Evolutionary conservation across 2,113 vertebrate species (phyloP).

Genomic region (Fukomys damarensis): DNA sequence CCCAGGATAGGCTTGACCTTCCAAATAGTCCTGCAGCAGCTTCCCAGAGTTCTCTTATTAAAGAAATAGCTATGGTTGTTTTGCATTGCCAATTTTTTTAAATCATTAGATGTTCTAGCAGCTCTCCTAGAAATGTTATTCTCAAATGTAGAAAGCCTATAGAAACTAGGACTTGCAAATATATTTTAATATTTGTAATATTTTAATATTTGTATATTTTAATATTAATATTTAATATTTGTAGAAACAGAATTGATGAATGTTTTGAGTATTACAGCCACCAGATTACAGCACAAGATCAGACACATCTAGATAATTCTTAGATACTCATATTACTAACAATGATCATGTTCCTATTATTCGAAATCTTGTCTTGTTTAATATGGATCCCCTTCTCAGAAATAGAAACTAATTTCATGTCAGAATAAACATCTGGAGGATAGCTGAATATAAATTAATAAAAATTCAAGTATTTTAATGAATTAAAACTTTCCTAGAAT

Average conservation of each 20-base stretch:
- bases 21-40: background rate
- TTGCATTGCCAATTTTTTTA: slow-evolving; percentile 46
- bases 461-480: background rate
- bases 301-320: slow-evolving; percentile 4
- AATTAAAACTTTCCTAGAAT: slow-evolving; percentile 38
- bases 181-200: slow-evolving; percentile 15
- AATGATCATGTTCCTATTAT: accelerated
- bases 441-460: background rate
- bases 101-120: background rate
- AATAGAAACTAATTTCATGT: slow-evolving; percentile 37
- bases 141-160: background rate
- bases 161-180: background rate
- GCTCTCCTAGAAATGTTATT: slow-evolving; percentile 6
- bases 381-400: background rate
- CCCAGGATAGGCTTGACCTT: background rate
- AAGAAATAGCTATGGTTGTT: background rate
- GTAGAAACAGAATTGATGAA: slow-evolving; percentile 33
- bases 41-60: background rate
- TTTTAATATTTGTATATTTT: slow-evolving; percentile 24
- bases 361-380: background rate
- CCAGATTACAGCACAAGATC: background rate
- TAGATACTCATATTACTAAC: background rate
- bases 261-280: background rate
- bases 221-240: too few species aligned
- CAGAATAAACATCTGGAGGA: background rate